Evolutionary conservation across 2,797 vertebrate genomes (phyloP).

Genomic region (Danio aesculapii): DNA sequence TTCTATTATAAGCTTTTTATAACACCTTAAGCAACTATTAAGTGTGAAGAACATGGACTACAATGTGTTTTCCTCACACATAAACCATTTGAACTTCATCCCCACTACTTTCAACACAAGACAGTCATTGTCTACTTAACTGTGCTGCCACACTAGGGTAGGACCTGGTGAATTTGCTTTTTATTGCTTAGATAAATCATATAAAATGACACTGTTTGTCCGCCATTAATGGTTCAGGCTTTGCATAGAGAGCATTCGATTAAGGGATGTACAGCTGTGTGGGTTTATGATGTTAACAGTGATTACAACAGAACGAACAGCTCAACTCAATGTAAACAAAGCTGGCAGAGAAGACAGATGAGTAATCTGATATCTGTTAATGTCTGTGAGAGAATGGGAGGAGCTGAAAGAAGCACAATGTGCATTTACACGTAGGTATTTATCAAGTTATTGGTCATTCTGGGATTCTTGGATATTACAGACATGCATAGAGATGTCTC

Average conservation of each 20-base stretch:
- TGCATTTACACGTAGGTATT: not conserved
- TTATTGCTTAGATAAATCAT: constrained; percentile 16
- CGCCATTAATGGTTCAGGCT: not conserved
- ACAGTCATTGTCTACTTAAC: not conserved
- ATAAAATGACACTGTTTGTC: constrained; percentile 7
- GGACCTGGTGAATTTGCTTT: constrained; percentile 26
- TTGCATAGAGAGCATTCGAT: constrained; percentile 22
- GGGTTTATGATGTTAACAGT: not conserved
- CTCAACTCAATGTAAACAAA: constrained; percentile 18
- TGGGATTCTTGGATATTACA: not conserved
- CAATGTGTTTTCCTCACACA: too few relatives aligned
- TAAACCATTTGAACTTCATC: not conserved
- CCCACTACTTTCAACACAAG: not conserved
- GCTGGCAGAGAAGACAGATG: not conserved
- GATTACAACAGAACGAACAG: not conserved
- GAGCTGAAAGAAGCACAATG: not conserved
- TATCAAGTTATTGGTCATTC: not conserved
- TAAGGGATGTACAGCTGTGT: not conserved
- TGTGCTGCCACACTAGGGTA: not conserved
- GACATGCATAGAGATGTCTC: not conserved
- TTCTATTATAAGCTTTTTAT: too few relatives aligned
- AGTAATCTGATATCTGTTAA: not conserved
- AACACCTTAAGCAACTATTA: too few relatives aligned
- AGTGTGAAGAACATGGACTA: too few relatives aligned
- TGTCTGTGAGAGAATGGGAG: not conserved